Percentiles rank a stretch among this genome's conserved stretches.
Evolutionary conservation across 92 coral and sea anemone genomes (phyloP).

Genomic region (Siderastrea siderea): DNA sequence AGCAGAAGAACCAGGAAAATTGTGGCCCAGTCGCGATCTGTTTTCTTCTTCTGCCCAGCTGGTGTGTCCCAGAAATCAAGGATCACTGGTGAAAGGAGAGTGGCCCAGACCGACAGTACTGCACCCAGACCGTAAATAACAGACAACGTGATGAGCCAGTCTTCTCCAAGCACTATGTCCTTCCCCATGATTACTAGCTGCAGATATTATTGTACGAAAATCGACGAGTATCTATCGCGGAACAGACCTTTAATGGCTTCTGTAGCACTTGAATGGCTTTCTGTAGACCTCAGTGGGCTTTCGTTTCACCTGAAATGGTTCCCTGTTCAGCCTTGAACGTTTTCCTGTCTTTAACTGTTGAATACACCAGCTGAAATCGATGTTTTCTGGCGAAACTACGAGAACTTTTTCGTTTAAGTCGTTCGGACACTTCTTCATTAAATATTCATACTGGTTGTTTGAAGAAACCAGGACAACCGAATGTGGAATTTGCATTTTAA

Average conservation of each 20-base stretch:
- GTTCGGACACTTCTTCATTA: conserved; percentile 18
- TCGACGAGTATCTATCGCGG: not conserved
- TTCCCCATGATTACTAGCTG: conserved; percentile 33
- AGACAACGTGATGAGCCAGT: conserved; percentile 97
- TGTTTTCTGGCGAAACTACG: not conserved
- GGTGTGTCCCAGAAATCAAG: conserved; percentile 99
- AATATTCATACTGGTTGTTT: conserved; percentile 34
- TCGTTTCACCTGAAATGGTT: not conserved
- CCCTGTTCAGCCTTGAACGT: not conserved
- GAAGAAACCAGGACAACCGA: conserved; percentile 53
- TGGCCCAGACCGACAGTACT: conserved; percentile 92
- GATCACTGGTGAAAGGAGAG: conserved; percentile 91
- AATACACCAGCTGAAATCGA: not conserved
- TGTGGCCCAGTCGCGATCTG: conserved; percentile 97
- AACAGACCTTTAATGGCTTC: not conserved
- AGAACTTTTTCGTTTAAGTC: not conserved
- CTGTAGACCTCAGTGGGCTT: not conserved
- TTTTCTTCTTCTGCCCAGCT: conserved; percentile 92
- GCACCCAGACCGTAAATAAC: conserved; percentile 96
- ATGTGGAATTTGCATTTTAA: conserved; percentile 37
- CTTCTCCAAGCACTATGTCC: conserved; percentile 94
- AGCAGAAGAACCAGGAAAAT: conserved; percentile 89
- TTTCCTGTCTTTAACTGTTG: not conserved
- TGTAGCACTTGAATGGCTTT: not conserved
- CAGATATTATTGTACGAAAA: not conserved